Conservation (phyloP, 2,797 vertebrate species). For the Eupleurogrammus muticus region DNA sequence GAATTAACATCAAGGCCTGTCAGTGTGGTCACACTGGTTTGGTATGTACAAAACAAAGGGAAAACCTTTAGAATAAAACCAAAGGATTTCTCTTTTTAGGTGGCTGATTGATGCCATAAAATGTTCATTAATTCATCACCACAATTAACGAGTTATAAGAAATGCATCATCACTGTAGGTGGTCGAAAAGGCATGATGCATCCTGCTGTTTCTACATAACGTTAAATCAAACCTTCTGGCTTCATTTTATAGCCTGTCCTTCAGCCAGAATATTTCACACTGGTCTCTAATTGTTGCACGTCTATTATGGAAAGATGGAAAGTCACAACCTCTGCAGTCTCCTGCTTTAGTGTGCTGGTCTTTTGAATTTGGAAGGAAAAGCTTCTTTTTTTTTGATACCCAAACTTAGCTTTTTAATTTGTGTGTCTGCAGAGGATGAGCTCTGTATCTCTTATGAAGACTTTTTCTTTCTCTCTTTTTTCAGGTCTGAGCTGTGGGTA, state of each 20-base stretch:
- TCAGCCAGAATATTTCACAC: slow-evolving; percentile 21
- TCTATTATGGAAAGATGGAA: slow-evolving; percentile 7
- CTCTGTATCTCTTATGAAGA: neutral
- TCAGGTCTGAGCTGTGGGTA: slow-evolving; percentile 18
- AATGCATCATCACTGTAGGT: neutral
- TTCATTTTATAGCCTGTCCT: slow-evolving; percentile 4
- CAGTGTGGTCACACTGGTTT: slow-evolving; percentile 38
- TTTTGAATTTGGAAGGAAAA: slow-evolving; percentile 1
- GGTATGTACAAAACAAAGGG: slow-evolving; percentile 22
- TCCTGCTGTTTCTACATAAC: neutral
- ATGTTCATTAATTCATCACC: neutral
- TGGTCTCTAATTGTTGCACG: neutral
- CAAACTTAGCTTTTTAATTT: slow-evolving; percentile 1
- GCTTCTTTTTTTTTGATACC: neutral
- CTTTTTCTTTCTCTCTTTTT: neutral
- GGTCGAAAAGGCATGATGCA: neutral
- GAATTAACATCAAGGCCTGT: slow-evolving; percentile 70
- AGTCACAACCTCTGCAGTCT: slow-evolving; percentile 15
- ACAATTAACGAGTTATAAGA: neutral
- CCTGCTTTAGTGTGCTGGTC: neutral
- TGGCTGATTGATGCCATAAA: neutral
- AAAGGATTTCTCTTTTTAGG: neutral
- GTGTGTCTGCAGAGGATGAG: slow-evolving; percentile 1
- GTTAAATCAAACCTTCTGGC: neutral
- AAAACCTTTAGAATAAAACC: slow-evolving; percentile 20